phyloP scores from a whole-genome alignment of 2,797 vertebrate genomes.

The Austrolebias charrua region DNA sequence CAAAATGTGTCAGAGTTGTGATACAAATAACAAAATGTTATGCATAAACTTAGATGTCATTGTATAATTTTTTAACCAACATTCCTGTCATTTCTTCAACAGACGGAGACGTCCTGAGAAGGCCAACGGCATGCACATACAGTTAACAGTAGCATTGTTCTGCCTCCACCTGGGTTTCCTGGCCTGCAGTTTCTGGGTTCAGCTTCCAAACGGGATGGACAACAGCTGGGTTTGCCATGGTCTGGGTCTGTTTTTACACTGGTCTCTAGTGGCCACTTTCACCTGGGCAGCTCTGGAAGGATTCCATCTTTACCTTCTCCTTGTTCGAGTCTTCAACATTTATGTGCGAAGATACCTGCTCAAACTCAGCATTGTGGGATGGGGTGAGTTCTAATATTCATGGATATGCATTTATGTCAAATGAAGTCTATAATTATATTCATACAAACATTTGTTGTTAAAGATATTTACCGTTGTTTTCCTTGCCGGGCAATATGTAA shows the following conservation, averaged over 20 bases:
- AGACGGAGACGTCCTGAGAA: conserved; percentile 69
- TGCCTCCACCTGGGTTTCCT: conserved; percentile 78
- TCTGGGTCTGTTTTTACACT: conserved; percentile 74
- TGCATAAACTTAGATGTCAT: too few species aligned
- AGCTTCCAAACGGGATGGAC: neutral
- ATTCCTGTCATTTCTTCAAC: conserved; percentile 1
- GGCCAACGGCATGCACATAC: conserved; percentile 67
- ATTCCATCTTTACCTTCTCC: conserved; percentile 85
- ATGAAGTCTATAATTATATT: too few species aligned
- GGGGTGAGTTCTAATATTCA: conserved; percentile 77
- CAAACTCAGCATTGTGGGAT: conserved; percentile 82
- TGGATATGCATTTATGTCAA: neutral
- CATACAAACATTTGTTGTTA: neutral
- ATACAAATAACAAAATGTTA: too few species aligned
- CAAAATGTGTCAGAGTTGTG: too few species aligned
- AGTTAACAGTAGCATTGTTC: conserved; percentile 70
- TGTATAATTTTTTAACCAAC: too few species aligned
- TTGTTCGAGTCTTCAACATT: conserved; percentile 84
- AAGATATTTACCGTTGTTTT: neutral
- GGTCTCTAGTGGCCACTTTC: conserved; percentile 76
- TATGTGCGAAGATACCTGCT: conserved; percentile 83
- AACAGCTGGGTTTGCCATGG: conserved; percentile 41
- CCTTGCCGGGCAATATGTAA: too few species aligned
- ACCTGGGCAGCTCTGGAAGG: conserved; percentile 84
- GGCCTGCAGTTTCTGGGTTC: conserved; percentile 47